Conservation (phyloP, 2,797 vertebrate species). For the Lepidocolaptes lacrymiger region DNA sequence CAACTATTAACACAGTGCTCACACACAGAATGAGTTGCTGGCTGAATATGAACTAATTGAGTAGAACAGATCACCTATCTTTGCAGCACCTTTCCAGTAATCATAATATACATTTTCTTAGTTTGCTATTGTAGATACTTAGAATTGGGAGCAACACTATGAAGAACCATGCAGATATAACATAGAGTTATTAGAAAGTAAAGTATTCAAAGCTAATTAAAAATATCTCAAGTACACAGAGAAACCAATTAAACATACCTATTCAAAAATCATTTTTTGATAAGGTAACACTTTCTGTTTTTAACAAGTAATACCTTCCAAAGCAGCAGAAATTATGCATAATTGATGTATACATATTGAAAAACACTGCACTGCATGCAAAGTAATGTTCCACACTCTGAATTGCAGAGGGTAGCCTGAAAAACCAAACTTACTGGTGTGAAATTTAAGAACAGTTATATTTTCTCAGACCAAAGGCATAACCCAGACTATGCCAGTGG, state of each 20-base stretch:
- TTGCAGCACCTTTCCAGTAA: not conserved
- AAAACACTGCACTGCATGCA: not conserved
- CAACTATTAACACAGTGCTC: not conserved
- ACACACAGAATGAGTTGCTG: fast-evolving
- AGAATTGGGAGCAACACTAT: not conserved
- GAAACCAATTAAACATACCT: not conserved
- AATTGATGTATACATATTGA: not conserved
- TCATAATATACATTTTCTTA: not conserved
- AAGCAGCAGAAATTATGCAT: not conserved
- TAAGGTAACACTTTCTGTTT: not conserved
- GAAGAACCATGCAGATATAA: not conserved
- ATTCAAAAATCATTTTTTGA: not conserved
- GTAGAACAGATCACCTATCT: not conserved
- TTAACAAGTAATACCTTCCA: not conserved
- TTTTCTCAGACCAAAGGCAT: not conserved
- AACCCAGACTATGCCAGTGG: not conserved
- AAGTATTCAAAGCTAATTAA: not conserved
- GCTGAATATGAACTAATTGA: not conserved
- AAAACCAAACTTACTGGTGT: not conserved
- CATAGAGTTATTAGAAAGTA: not conserved
- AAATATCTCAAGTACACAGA: not conserved
- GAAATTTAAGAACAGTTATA: not conserved
- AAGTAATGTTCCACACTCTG: not conserved
- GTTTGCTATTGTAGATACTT: not conserved
- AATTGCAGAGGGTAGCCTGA: not conserved